phyloP scores from a whole-genome alignment of 2,888 invertebrate genomes.

The Oithona nana region DNA sequence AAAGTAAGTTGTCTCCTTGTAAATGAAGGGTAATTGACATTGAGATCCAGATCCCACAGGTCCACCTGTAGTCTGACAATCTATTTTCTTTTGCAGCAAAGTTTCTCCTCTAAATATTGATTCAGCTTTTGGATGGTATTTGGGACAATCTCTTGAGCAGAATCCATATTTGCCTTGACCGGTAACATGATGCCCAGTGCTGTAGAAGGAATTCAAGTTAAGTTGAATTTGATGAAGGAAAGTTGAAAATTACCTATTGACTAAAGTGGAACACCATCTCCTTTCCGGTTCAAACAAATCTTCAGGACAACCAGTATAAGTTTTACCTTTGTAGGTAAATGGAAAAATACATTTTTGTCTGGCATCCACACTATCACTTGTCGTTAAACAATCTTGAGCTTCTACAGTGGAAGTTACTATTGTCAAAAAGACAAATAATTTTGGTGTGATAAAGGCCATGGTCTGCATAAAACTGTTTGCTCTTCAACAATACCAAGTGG shows the following conservation, averaged over 20 bases:
- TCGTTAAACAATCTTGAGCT: background rate
- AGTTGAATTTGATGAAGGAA: too few relatives aligned
- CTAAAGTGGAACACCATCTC: constrained; percentile 12
- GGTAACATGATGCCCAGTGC: constrained; percentile 5
- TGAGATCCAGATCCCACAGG: background rate
- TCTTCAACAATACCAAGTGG: too few relatives aligned
- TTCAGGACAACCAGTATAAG: background rate
- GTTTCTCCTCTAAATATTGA: background rate
- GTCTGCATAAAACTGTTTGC: too few relatives aligned
- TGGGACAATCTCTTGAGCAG: background rate
- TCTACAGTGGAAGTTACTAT: too few relatives aligned
- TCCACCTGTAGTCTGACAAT: background rate
- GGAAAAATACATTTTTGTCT: background rate
- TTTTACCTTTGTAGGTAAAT: background rate
- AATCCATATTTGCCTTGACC: constrained; percentile 6
- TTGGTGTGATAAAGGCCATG: too few relatives aligned
- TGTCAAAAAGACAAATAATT: too few relatives aligned
- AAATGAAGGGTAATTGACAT: background rate
- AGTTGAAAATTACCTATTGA: too few relatives aligned
- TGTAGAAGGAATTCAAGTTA: too few relatives aligned
- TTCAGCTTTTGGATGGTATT: background rate
- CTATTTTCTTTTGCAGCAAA: too few relatives aligned
- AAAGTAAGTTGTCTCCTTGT: background rate
- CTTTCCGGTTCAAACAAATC: background rate
- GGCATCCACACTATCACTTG: background rate